Evolutionary conservation across 92 coral and sea anemone genomes (phyloP), one percentile per base, ranked within the genome.

Genomic region (Epizoanthus scotinus): DNA sequence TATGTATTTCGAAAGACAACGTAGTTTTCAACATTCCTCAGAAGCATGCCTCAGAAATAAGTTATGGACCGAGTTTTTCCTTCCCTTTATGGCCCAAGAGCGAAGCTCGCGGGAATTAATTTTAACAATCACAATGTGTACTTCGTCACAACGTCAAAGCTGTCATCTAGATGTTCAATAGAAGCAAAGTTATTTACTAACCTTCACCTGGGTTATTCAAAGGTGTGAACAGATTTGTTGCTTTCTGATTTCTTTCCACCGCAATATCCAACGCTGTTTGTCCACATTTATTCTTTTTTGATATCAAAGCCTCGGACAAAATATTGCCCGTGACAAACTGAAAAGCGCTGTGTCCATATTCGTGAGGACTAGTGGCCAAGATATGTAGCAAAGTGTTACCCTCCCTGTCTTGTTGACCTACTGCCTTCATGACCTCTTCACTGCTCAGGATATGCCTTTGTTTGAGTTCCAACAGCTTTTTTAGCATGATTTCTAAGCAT

Each of bases 401-500:
- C 6, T 86, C 86, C 44, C 68, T 77, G 63, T 86, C 86, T 17
- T 86, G 83, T 19, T 80, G 72, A 25, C 83, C 70, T 15, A 86
- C 61, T 20, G 90, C 59, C 22, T 82, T 50, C 31, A 83, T 19
- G 6, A 86, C 78, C 68, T 86, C 78, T 22, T 57, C 57, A 8
- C 36, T 58, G 53, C 83, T 67, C 24, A 82, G 75, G 50, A 58
- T 17, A 18, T 67, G 84, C 19, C 67, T 86, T 49, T 31, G 47
- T 75, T 69, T 82, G 19, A 86, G 84, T n/a, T 82, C 86, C 58
- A 82, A 63, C 36, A 86, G 70, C 50, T 82, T 84, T 31, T 81
- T 85, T 17, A 86, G 31, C 90, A 86, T 86, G 21, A 78, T 60
- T 28, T 86, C 90, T 28, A 86, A 73, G 69, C 90, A 86, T 24